phyloP scores from a whole-genome alignment of 2,113 vertebrate genomes.

The Takifugu bimaculatus region DNA sequence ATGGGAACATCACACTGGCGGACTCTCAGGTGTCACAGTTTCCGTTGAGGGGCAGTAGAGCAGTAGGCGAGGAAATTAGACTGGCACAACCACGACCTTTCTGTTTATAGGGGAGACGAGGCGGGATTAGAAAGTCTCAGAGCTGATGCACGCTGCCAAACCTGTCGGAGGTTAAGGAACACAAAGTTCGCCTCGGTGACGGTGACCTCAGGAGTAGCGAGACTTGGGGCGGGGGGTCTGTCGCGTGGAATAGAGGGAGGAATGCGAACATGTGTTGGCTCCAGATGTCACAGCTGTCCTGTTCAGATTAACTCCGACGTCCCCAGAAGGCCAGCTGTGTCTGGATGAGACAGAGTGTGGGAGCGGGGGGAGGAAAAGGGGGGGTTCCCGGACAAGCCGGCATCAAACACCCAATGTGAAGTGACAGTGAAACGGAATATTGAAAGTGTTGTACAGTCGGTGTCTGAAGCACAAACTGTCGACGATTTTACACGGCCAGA shows the following conservation, averaged over 20 bases:
- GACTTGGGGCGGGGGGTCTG: not conserved
- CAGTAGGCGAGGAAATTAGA: conserved; percentile 40
- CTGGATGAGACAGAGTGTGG: conserved; percentile 27
- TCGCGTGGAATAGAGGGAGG: conserved; percentile 18
- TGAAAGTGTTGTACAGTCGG: not conserved
- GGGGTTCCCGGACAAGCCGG: conserved; percentile 24
- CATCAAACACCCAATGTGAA: conserved; percentile 29
- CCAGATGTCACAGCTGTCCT: conserved; percentile 66
- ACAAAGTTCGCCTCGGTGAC: conserved; percentile 23
- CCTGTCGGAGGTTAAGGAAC: conserved; percentile 13
- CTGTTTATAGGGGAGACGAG: conserved; percentile 43
- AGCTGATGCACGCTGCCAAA: not conserved
- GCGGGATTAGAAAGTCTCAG: conserved; percentile 19
- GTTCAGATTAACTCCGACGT: conserved; percentile 53
- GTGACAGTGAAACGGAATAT: conserved; percentile 13
- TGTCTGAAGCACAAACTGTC: conserved; percentile 1
- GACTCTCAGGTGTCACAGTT: conserved; percentile 61
- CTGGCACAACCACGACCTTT: conserved; percentile 24
- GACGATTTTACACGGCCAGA: no score
- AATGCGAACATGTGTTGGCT: conserved; percentile 18
- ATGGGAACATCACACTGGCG: conserved; percentile 61
- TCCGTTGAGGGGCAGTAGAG: conserved; percentile 48
- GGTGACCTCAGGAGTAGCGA: conserved; percentile 18
- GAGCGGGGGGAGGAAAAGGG: not conserved
- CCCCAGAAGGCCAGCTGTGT: conserved; percentile 60